These are phyloP conservation scores for Zaprionus lachaisei DNA, from an alignment of 1,140 invertebrate genomes.

Conservation along the genomic window DNA sequence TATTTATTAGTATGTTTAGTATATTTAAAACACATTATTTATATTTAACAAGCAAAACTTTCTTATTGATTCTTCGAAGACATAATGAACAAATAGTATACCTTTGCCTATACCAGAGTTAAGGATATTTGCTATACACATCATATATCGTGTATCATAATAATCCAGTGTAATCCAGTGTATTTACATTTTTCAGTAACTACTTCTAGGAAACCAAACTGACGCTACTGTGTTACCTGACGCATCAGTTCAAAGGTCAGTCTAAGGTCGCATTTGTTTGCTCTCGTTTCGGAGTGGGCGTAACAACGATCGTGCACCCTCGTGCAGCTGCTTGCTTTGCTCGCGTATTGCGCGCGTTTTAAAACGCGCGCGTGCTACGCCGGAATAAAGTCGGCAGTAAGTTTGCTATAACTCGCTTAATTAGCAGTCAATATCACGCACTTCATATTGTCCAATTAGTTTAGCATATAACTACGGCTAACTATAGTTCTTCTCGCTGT, in stretches of 20 bases:
- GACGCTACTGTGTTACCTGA: conserved; percentile 17
- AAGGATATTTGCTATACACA: no score
- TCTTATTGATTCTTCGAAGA: no score
- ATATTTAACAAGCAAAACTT: no score
- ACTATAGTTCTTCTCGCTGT: conserved; percentile 42
- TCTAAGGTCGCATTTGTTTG: conserved; percentile 13
- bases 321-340: conserved; percentile 8
- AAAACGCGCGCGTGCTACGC: conserved; percentile 50
- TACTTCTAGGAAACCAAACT: conserved; percentile 57
- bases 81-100: no score
- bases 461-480: conserved; percentile 78
- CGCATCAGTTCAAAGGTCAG: conserved; percentile 1
- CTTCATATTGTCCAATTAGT: conserved; percentile 81
- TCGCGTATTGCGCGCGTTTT: conserved; percentile 9
- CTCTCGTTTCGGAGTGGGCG: not conserved
- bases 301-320: not conserved
- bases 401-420: conserved; percentile 71
- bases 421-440: conserved; percentile 82
- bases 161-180: no score
- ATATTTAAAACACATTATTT: not conserved
- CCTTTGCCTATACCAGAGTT: no score
- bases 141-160: no score
- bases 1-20: not conserved
- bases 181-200: not conserved
- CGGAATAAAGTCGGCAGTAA: conserved; percentile 51